A percentile compares a stretch with the other conserved stretches of the same genome.
These are phyloP conservation scores for Yponomeuta cagnagella DNA, from an alignment of 2,888 invertebrate species.

Conservation along the genomic window DNA sequence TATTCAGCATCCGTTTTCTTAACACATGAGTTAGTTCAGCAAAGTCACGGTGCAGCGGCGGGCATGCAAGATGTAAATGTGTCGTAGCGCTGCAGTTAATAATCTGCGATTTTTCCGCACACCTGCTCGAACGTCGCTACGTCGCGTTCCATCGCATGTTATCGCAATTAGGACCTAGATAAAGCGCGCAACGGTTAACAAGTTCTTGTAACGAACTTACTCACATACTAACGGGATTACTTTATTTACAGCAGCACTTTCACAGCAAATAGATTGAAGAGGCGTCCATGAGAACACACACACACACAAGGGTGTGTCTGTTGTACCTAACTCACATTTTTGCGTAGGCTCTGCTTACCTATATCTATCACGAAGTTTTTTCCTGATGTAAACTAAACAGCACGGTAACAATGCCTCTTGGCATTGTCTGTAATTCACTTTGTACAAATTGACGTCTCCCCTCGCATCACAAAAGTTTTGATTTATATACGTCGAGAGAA, in stretches of 20 bases:
- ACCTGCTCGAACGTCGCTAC: conserved; percentile 35
- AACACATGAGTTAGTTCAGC: conserved; percentile 46
- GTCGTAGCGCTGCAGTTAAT: conserved; percentile 55
- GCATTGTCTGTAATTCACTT: conserved; percentile 59
- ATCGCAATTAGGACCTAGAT: conserved; percentile 34
- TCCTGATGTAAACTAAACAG: conserved; percentile 29
- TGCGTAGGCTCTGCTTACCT: background rate
- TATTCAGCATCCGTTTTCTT: background rate
- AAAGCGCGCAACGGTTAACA: conserved; percentile 18
- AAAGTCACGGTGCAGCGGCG: conserved; percentile 36
- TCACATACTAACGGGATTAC: background rate
- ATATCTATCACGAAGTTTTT: background rate
- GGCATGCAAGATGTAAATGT: conserved; percentile 61
- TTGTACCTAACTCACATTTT: background rate
- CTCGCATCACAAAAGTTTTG: conserved; percentile 55
- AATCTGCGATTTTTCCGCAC: conserved; percentile 69
- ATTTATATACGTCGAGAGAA: conserved; percentile 41
- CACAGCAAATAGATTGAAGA: no score
- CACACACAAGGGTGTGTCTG: background rate
- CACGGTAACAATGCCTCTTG: conserved; percentile 49
- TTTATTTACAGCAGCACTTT: background rate
- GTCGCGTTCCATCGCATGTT: conserved; percentile 15
- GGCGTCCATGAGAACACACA: no score
- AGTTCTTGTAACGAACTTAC: background rate
- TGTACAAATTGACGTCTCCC: conserved; percentile 61